phyloP scores from a whole-genome alignment of 2,113 vertebrate genomes.

The Actenoides lindsayi region DNA sequence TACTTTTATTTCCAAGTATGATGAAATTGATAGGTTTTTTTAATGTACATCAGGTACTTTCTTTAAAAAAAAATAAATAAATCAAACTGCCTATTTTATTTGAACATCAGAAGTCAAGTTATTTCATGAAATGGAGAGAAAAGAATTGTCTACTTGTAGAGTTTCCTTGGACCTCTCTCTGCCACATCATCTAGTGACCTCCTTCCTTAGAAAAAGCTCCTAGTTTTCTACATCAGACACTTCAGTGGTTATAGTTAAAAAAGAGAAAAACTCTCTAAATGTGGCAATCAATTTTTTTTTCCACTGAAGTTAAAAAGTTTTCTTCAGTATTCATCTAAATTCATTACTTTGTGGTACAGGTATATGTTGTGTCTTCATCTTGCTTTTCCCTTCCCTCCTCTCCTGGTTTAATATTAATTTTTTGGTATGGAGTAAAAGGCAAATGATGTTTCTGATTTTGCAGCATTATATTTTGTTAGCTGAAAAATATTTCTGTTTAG shows the following conservation, averaged over 20 bases:
- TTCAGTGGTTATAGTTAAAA: background rate
- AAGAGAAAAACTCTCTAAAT: background rate
- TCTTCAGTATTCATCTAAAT: background rate
- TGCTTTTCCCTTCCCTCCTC: background rate
- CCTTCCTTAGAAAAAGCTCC: background rate
- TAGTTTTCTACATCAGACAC: background rate
- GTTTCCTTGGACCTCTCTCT: background rate
- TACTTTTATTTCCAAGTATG: background rate
- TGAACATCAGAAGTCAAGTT: background rate
- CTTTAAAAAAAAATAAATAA: background rate
- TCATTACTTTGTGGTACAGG: background rate
- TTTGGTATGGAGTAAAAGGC: background rate
- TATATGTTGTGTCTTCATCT: background rate
- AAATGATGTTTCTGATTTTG: slow-evolving; percentile 67
- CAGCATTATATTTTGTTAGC: slow-evolving; percentile 57
- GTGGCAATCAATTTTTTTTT: background rate
- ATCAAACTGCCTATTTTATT: background rate
- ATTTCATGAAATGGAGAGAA: background rate
- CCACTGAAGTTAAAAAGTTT: background rate
- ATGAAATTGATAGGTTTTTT: background rate
- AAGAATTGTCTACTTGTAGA: background rate
- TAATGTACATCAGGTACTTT: background rate
- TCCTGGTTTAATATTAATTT: background rate
- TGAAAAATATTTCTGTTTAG: background rate
- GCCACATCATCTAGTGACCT: background rate